Evolutionary conservation across 2,113 vertebrate species (phyloP), one percentile per base, ranked within the genome.

Genomic region (Apteryx owenii): DNA sequence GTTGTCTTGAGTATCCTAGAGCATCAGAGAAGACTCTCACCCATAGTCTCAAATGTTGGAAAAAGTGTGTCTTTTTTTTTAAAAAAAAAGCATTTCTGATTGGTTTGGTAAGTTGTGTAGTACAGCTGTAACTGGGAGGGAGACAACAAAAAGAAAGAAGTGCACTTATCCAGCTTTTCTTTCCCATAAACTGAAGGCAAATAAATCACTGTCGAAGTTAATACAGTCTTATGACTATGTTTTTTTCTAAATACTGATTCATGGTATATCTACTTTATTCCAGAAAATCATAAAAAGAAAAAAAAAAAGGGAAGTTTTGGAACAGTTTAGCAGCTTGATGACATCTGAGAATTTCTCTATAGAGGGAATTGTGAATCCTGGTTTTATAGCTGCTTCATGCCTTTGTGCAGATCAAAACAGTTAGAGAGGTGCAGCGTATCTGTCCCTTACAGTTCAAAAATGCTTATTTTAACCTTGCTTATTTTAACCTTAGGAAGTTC

Each of bases 401-500:
- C 10, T 89, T 88, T 75, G 40, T 31, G 72, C 46, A 60, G 72
- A 85, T 71, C 82, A 91, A 73, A 95, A 62, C 18, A 78, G 25
- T 48, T 82, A 91, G 31, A 29, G 54, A 77, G 36, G 72, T 44
- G 38, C 29, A 77, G 84, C 89, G 1, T 79, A 53, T 80, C 38
- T 73, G 58, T n/a, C 36, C 20, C 29, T 82, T 85, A 72, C 3
- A 64, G 58, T 65, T 85, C 71, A 91, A 65, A 95, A n/a, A 54
- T 36, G 28, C 80, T 93, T 93, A 88, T n/a, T 93, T 94, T 90
- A 86, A 23, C 20, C 15, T 75, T 85, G 8, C 42, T 91, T 93
- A 69, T 87, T 92, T 96, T 93, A 89, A 85, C 73, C 23, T 21
- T 46, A 70, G 44, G 40, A 91, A 91, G 33, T 88, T 85, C 50